phyloP scores from a whole-genome alignment of 2,797 vertebrate genomes.

The Acridotheres tristis region DNA sequence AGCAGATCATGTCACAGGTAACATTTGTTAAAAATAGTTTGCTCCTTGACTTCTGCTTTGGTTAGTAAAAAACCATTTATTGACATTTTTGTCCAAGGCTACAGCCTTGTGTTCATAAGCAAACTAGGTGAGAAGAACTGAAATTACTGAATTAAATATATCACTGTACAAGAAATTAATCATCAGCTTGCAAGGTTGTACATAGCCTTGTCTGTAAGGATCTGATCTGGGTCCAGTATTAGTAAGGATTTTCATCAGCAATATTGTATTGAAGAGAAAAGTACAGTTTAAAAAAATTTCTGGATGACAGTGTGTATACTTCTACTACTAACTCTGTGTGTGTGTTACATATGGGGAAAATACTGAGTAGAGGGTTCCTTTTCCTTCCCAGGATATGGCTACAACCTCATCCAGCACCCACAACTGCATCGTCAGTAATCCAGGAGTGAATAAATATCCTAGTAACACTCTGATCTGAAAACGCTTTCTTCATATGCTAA shows the following conservation, averaged over 20 bases:
- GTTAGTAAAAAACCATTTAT: neutral
- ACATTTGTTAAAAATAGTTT: neutral
- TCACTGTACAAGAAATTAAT: neutral
- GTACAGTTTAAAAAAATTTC: neutral
- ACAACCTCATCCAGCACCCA: neutral
- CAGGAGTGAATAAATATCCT: neutral
- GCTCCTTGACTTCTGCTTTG: neutral
- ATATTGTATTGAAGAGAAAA: neutral
- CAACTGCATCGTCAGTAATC: neutral
- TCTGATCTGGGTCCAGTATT: neutral
- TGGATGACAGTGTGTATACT: neutral
- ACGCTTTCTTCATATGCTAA: neutral
- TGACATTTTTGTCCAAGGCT: neutral
- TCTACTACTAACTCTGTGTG: neutral
- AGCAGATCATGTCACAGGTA: accelerated
- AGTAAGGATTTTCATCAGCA: neutral
- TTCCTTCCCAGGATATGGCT: neutral
- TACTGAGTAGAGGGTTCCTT: neutral
- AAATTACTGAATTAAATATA: neutral
- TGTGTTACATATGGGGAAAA: neutral
- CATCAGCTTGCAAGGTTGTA: neutral
- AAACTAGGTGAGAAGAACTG: neutral
- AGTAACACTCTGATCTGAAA: neutral
- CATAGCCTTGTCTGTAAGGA: neutral
- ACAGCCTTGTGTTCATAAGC: neutral